Conservation (phyloP, 2,113 vertebrate genomes). For the Gambusia affinis region DNA sequence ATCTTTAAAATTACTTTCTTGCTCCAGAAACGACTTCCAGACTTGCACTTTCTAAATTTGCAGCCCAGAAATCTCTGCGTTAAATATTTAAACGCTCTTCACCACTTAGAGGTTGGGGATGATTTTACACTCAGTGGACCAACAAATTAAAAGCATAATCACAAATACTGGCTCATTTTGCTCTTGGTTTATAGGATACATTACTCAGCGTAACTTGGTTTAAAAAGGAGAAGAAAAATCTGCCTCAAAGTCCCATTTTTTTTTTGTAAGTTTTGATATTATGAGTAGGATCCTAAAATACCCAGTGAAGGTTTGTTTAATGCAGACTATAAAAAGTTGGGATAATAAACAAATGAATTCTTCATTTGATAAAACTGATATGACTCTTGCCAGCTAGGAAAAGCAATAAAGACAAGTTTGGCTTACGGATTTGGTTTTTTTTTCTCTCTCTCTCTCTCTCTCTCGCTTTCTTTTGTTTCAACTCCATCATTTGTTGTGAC, state of each 20-base stretch:
- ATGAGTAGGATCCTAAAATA: constrained; percentile 32
- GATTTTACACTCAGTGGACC: constrained; percentile 70
- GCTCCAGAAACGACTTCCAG: constrained; percentile 31
- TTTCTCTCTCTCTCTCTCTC: too few relatives aligned
- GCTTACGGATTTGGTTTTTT: constrained; percentile 68
- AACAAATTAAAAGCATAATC: constrained; percentile 59
- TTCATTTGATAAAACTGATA: constrained; percentile 21
- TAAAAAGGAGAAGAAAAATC: background rate
- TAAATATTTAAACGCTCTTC: constrained; percentile 60
- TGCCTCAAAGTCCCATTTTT: constrained; percentile 6
- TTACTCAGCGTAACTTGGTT: background rate
- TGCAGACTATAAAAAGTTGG: constrained; percentile 19
- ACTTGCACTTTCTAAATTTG: constrained; percentile 57
- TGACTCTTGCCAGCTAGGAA: constrained; percentile 76
- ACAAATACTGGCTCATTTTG: constrained; percentile 39
- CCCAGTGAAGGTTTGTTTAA: constrained; percentile 52
- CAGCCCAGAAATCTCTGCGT: constrained; percentile 42
- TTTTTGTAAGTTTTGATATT: constrained; percentile 34
- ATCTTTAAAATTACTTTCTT: constrained; percentile 8
- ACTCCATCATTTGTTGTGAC: constrained; percentile 74
- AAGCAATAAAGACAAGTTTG: constrained; percentile 91
- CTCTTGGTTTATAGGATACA: constrained; percentile 20
- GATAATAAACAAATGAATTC: constrained; percentile 36
- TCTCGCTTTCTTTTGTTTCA: constrained; percentile 34
- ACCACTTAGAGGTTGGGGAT: constrained; percentile 57